Conservation (phyloP, 2,888 invertebrate genomes). For the Cabera pusaria region DNA sequence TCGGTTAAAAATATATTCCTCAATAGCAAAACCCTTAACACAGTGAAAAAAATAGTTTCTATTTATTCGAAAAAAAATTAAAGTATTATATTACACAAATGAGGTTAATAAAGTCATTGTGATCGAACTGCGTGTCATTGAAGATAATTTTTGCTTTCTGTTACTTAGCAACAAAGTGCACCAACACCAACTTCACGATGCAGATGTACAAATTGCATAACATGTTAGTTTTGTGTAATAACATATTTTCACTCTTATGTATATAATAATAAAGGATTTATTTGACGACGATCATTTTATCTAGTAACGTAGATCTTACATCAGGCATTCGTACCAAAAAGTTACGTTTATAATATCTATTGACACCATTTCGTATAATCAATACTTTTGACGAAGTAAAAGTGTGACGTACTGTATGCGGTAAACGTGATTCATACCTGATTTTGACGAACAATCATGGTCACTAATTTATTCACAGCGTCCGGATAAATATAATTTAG, state of each 20-base stretch:
- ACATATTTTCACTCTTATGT: constrained; percentile 5
- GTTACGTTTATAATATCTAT: constrained; percentile 17
- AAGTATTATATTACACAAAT: constrained; percentile 1
- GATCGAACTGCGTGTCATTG: constrained; percentile 1
- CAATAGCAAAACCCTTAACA: too few relatives aligned
- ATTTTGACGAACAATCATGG: constrained; percentile 18
- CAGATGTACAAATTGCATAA: constrained; percentile 42
- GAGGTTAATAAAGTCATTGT: constrained; percentile 4
- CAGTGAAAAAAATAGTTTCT: too few relatives aligned
- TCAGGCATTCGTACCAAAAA: constrained; percentile 14
- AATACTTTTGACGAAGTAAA: constrained; percentile 46
- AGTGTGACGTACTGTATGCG: constrained; percentile 30
- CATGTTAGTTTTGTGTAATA: constrained; percentile 22
- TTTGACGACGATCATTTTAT: too few relatives aligned
- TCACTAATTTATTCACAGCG: constrained; percentile 15
- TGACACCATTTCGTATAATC: constrained; percentile 47
- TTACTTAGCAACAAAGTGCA: constrained; percentile 75
- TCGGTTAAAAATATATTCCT: too few relatives aligned
- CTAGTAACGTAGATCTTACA: constrained; percentile 18
- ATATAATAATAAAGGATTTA: constrained; percentile 4
- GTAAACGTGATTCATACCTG: constrained; percentile 25
- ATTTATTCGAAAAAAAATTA: not conserved
- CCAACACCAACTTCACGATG: constrained; percentile 64
- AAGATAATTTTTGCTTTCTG: constrained; percentile 27
- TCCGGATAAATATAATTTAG: constrained; percentile 15